phyloP scores from a whole-genome alignment of 2,113 vertebrate species.

The Physeter macrocephalus region DNA sequence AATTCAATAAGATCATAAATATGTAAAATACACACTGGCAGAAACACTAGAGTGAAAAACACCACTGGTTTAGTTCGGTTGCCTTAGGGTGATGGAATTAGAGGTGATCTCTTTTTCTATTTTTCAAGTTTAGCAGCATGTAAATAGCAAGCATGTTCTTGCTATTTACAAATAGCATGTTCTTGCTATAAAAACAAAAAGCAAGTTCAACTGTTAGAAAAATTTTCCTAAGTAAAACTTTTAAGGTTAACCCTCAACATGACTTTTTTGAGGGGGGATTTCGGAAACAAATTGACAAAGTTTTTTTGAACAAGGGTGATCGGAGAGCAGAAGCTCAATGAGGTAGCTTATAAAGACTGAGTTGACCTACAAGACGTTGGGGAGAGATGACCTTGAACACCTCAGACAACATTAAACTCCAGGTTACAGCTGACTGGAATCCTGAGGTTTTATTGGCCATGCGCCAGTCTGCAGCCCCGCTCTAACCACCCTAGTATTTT shows the following conservation, averaged over 20 bases:
- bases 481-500: constrained; percentile 79
- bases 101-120: background rate
- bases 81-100: background rate
- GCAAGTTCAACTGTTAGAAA: background rate
- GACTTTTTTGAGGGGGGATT: background rate
- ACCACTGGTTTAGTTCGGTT: background rate
- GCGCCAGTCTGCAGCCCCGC: constrained; percentile 73
- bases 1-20: background rate
- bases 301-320: background rate
- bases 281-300: background rate
- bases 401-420: constrained; percentile 71
- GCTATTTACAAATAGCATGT: no score
- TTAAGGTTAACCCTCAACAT: background rate
- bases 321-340: background rate
- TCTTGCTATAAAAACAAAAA: no score
- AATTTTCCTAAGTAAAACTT: background rate
- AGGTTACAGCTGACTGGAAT: constrained; percentile 80
- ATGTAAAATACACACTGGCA: background rate
- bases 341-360: background rate
- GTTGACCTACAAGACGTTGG: constrained; percentile 43
- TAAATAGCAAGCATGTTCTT: background rate
- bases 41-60: background rate
- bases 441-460: constrained; percentile 78
- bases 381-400: constrained; percentile 72
- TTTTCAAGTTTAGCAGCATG: background rate